Base-by-base conservation (phyloP, 2,113 vertebrate species). In the Copsychus sechellarum region DNA sequence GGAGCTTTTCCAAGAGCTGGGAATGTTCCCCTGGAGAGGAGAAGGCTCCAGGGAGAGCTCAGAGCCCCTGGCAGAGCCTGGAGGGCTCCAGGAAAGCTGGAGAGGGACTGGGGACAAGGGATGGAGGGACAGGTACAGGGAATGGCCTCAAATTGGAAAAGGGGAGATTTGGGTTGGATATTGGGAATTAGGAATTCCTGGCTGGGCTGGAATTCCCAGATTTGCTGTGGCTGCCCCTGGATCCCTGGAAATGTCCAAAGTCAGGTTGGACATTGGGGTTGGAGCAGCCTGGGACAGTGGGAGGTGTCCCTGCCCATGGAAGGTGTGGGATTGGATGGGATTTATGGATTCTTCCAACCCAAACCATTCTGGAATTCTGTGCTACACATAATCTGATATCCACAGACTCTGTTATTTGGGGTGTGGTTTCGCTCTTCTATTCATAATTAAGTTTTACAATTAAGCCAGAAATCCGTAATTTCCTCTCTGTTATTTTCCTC, bases 291-390 rank as follows among this genome's bases (percentile, higher is more conserved):
- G 70, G 70, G 8, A 23, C 8, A 8, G 51, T 48, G 51, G 70
- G 6, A 85, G 29, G 29, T 24, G 61, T 50, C 61, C 67, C 67
- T 83, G 56, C 31, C 36, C 36, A 20, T 24, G 28, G n/a, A 1
- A 56, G 4, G 9, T 10, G 0, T 38, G 69, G 69, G 0, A 13
- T 1, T 0, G 19, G 61, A 1, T 4, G 34, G 25, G 6, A 12
- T 42, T 64, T 64, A 5, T 10, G 17, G 9, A 10, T 36, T 1
- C 17, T 36, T 28, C 17, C 22, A 4, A 3, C 26, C 34, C 31
- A 26, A 56, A 10, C 0, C 9, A 12, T 8, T 48, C 42, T 21
- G 23, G 34, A 51, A 31, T 72, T 48, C 36, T 5, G 2, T 57
- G 28, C 40, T 19, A 1, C 40, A 5, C 33, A 38, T 38, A 38